These are phyloP conservation scores for Candoia aspera DNA, from an alignment of 2,113 vertebrate genomes.

Conservation along the genomic window DNA sequence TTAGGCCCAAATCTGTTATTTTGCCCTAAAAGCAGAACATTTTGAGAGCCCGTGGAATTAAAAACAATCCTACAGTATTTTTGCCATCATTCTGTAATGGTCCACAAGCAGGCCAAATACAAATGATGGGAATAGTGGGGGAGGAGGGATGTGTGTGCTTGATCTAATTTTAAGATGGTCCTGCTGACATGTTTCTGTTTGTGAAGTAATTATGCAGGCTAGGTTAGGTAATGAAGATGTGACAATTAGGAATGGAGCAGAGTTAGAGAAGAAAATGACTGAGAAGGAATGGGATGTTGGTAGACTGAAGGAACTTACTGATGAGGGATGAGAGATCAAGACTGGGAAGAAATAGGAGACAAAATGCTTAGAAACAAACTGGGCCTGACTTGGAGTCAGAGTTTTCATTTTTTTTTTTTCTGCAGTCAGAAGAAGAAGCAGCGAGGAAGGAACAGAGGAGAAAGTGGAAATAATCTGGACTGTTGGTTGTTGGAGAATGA, in stretches of 20 bases:
- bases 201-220: neutral
- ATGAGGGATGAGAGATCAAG: neutral
- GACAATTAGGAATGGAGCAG: neutral
- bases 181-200: neutral
- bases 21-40: neutral
- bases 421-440: neutral
- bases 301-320: neutral
- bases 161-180: neutral
- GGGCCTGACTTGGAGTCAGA: neutral
- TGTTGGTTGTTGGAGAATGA: neutral
- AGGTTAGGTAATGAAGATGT: neutral
- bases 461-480: neutral
- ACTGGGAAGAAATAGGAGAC: neutral
- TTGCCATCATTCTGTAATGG: neutral
- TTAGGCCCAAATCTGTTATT: neutral
- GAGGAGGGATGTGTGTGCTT: neutral
- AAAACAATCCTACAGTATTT: neutral
- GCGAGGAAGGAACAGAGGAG: neutral
- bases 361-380: neutral
- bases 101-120: neutral
- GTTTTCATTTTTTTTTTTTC: neutral
- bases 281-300: neutral
- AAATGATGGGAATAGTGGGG: neutral
- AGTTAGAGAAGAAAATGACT: neutral
- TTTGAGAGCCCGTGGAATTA: neutral